Evolutionary conservation across 2,888 invertebrate species (phyloP).

Genomic region (Andrena bicolor): DNA sequence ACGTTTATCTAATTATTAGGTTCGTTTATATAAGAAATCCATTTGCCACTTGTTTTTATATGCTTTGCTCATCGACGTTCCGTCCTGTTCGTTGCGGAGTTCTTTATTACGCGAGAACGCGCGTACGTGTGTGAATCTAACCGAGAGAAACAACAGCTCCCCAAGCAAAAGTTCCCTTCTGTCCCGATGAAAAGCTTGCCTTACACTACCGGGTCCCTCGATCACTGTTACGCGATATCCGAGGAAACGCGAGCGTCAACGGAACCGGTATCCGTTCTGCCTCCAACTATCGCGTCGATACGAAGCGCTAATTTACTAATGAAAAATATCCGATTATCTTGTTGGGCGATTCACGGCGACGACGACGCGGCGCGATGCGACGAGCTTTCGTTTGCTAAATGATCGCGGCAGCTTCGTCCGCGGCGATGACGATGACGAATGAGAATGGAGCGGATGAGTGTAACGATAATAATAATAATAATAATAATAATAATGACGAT

Average conservation of each 20-base stretch:
- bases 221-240: slow-evolving; percentile 15
- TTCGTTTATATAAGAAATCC: slow-evolving; percentile 49
- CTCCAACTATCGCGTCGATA: slow-evolving; percentile 19
- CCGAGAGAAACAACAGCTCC: slow-evolving; percentile 10
- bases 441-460: slow-evolving; percentile 14
- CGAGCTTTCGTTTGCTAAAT: slow-evolving; percentile 6
- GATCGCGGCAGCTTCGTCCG: slow-evolving; percentile 19
- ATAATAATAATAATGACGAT: slow-evolving; percentile 28
- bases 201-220: slow-evolving; percentile 14
- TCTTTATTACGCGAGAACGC: slow-evolving; percentile 65
- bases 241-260: slow-evolving; percentile 27
- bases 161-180: slow-evolving; percentile 11
- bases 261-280: slow-evolving; percentile 13
- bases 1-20: slow-evolving; percentile 56
- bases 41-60: slow-evolving; percentile 37
- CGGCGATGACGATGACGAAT: slow-evolving; percentile 9
- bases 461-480: slow-evolving; percentile 12
- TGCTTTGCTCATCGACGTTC: slow-evolving; percentile 13
- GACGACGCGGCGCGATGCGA: slow-evolving; percentile 14
- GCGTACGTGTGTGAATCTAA: background rate
- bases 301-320: slow-evolving; percentile 38
- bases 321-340: slow-evolving; percentile 54
- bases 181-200: slow-evolving; percentile 39
- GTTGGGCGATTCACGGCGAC: slow-evolving; percentile 4
- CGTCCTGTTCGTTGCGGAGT: slow-evolving; percentile 68